phyloP scores from a whole-genome alignment of 92 coral and sea anemone species.

The Porites rus region DNA sequence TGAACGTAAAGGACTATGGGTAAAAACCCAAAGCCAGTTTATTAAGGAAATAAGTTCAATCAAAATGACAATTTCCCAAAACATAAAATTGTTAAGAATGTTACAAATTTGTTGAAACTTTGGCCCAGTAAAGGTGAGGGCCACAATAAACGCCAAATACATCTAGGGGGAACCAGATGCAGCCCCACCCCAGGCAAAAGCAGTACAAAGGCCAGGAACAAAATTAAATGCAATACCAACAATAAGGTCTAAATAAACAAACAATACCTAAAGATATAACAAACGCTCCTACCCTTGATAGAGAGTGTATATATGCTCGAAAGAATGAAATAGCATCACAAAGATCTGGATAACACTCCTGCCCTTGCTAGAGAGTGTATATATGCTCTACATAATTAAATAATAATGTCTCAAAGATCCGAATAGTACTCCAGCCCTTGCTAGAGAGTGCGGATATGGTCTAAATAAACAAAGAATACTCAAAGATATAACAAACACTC shows the following conservation, averaged over 20 bases:
- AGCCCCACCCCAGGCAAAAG: not conserved
- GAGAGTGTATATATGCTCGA: not conserved
- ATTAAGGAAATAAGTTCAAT: too few species aligned
- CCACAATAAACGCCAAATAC: not conserved
- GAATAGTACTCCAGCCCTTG: not conserved
- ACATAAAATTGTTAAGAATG: not conserved
- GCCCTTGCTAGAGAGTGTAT: not conserved
- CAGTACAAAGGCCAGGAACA: not conserved
- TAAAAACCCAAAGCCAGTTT: too few species aligned
- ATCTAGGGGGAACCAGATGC: not conserved
- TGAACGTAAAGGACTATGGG: too few species aligned
- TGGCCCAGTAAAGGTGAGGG: not conserved
- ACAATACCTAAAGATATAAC: not conserved
- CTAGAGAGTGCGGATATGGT: not conserved
- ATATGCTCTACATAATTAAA: too few species aligned
- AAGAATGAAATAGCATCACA: not conserved
- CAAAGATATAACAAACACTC: too few species aligned
- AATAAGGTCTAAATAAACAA: not conserved
- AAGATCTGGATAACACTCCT: not conserved
- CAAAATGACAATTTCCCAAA: too few species aligned
- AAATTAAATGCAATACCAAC: too few species aligned
- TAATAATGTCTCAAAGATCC: not conserved
- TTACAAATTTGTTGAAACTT: too few species aligned
- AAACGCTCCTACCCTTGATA: not conserved
- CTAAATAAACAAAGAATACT: too few species aligned